phyloP scores from a whole-genome alignment of 2,113 vertebrate species.

The Cromileptes altivelis region DNA sequence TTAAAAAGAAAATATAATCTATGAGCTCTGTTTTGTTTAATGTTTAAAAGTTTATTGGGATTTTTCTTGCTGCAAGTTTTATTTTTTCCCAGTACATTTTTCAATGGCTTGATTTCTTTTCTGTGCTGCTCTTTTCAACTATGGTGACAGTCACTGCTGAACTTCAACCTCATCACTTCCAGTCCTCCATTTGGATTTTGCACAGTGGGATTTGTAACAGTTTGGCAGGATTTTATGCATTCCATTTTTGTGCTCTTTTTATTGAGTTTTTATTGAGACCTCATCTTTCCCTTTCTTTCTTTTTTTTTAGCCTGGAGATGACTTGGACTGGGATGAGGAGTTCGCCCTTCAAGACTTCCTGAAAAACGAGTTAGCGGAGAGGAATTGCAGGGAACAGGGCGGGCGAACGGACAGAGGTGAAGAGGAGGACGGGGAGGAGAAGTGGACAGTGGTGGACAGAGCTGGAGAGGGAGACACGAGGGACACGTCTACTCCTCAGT shows the following conservation, averaged over 20 bases:
- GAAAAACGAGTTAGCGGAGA: slow-evolving; percentile 59
- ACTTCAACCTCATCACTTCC: background rate
- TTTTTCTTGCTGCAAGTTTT: background rate
- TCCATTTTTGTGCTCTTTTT: background rate
- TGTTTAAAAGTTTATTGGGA: background rate
- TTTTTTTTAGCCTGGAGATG: slow-evolving; percentile 67
- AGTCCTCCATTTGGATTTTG: background rate
- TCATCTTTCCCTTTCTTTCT: background rate
- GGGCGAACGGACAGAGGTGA: slow-evolving; percentile 22
- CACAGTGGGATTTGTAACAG: background rate
- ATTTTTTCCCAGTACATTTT: background rate
- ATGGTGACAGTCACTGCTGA: background rate
- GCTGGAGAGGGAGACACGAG: slow-evolving; percentile 59
- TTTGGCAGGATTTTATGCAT: background rate
- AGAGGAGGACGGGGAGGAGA: slow-evolving; percentile 64
- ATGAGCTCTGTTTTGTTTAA: background rate
- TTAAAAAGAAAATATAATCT: background rate
- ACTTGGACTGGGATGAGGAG: slow-evolving; percentile 81
- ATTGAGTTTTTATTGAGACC: background rate
- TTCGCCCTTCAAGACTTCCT: slow-evolving; percentile 76
- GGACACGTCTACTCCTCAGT: slow-evolving; percentile 65
- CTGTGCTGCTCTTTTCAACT: background rate
- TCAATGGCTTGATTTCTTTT: background rate
- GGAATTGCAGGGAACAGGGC: slow-evolving; percentile 41
- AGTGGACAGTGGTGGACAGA: slow-evolving; percentile 63